These are phyloP conservation scores for Protodeltote pygarga DNA, from an alignment of 2,888 invertebrate genomes.

Conservation along the genomic window DNA sequence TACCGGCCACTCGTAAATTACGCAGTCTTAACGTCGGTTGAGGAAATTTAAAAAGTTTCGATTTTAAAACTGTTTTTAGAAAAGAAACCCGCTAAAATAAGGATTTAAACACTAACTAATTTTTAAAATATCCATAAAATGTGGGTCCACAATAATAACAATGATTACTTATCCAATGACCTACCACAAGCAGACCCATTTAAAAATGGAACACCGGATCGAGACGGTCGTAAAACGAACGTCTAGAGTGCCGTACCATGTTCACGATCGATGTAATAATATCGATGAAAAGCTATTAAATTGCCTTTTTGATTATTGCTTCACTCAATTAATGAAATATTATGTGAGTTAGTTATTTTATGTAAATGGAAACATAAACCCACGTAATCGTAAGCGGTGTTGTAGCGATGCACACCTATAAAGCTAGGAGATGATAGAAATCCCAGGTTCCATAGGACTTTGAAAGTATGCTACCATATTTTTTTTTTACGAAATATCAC, in stretches of 20 bases:
- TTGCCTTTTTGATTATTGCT: not conserved
- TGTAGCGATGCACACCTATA: no score
- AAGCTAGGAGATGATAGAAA: no score
- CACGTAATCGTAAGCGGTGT: no score
- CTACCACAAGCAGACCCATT: constrained; percentile 82
- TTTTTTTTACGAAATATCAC: no score
- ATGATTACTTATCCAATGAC: constrained; percentile 69
- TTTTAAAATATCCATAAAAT: not conserved
- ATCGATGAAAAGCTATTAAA: constrained; percentile 44
- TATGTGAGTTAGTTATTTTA: no score
- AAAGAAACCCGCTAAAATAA: constrained; percentile 3
- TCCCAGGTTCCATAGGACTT: no score
- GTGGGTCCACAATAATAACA: constrained; percentile 11
- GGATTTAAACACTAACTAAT: not conserved
- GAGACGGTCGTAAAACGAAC: constrained; percentile 81
- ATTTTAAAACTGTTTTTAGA: constrained; percentile 45
- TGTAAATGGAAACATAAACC: no score
- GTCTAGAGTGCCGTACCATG: constrained; percentile 63
- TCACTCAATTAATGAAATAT: no score
- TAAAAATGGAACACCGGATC: constrained; percentile 81
- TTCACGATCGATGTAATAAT: constrained; percentile 9
- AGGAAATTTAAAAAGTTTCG: constrained; percentile 59
- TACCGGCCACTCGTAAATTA: constrained; percentile 82
- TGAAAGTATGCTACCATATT: no score
- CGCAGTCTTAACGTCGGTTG: constrained; percentile 68